Conservation (phyloP, 2,797 vertebrate genomes). For the Pteronotus mesoamericanus region DNA sequence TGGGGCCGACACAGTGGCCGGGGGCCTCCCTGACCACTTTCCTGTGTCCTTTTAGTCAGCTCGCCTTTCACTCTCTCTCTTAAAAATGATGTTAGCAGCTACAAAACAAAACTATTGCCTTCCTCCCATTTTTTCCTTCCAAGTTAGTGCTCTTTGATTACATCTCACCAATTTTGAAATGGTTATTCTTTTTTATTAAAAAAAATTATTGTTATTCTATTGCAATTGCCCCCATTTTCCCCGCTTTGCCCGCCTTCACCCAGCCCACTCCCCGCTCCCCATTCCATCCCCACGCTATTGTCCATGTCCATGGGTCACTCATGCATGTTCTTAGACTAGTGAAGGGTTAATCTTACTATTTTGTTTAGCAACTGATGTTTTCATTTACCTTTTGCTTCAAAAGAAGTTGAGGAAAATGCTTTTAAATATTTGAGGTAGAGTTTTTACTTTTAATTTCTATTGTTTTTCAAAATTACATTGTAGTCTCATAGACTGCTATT, state of each 20-base stretch:
- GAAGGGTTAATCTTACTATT: background rate
- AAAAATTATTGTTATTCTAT: background rate
- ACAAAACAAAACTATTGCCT: background rate
- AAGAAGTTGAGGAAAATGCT: background rate
- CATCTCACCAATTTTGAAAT: background rate
- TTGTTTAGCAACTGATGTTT: background rate
- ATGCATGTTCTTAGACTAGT: background rate
- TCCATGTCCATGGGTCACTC: background rate
- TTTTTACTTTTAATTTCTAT: background rate
- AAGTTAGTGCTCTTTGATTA: background rate
- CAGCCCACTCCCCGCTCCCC: too few species aligned
- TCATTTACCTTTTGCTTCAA: background rate
- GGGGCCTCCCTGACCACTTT: background rate
- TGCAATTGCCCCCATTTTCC: background rate
- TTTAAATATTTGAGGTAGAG: background rate
- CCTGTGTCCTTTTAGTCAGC: background rate
- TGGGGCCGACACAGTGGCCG: background rate
- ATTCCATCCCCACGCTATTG: background rate
- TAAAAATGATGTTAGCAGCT: background rate
- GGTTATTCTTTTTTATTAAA: background rate
- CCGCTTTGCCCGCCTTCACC: background rate
- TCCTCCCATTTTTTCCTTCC: background rate
- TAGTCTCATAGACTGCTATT: background rate
- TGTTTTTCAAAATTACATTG: background rate
- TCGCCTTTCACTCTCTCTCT: background rate